phyloP scores from a whole-genome alignment of 2,888 invertebrate genomes.

The Boloria selene region DNA sequence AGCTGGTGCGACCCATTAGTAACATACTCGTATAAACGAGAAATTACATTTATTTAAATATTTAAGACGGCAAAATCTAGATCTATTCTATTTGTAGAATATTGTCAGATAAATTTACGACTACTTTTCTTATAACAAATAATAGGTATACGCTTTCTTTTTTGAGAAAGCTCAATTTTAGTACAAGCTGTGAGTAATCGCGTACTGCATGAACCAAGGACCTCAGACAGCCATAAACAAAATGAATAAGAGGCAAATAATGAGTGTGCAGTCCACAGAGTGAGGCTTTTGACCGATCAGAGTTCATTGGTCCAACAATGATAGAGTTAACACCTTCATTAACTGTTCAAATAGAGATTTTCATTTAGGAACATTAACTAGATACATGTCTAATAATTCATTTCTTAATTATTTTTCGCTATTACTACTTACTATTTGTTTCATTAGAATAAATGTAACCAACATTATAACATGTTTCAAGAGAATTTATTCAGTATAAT shows the following conservation, averaged over 20 bases:
- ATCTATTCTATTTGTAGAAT: not conserved
- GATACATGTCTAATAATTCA: not conserved
- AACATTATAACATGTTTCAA: too few species aligned
- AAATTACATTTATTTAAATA: too few species aligned
- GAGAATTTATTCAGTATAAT: too few species aligned
- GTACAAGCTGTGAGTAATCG: conserved; percentile 27
- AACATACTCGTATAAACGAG: too few species aligned
- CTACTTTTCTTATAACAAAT: not conserved
- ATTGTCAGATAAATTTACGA: not conserved
- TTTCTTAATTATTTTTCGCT: too few species aligned
- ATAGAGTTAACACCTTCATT: conserved; percentile 32
- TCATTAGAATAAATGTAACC: too few species aligned
- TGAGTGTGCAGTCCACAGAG: conserved; percentile 48
- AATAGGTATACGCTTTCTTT: conserved; percentile 2
- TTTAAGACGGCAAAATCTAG: not conserved
- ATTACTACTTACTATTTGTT: too few species aligned
- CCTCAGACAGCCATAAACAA: conserved; percentile 39
- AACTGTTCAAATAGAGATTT: conserved; percentile 18
- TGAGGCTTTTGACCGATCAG: conserved; percentile 67
- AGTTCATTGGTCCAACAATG: conserved; percentile 57
- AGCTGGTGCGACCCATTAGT: too few species aligned
- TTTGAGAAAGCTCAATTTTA: conserved; percentile 16
- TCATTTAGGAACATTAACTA: conserved; percentile 3
- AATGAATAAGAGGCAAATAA: conserved; percentile 48
- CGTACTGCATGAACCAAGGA: conserved; percentile 31